Conservation (phyloP, 2,113 vertebrate species). For the Hypocryptadius cinnamomeus region DNA sequence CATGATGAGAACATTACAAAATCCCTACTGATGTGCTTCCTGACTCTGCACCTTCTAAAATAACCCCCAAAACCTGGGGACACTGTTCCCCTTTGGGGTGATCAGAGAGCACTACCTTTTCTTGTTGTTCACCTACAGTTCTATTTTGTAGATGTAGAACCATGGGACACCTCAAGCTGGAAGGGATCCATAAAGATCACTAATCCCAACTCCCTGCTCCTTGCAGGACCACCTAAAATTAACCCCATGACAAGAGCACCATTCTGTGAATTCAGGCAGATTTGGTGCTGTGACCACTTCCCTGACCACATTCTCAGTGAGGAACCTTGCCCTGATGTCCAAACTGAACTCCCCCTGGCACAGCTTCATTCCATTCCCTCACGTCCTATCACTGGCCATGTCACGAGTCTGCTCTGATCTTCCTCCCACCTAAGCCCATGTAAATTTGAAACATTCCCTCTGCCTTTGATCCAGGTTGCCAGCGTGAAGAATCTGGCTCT, state of each 20-base stretch:
- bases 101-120: background rate
- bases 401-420: background rate
- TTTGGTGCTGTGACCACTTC: background rate
- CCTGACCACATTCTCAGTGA: background rate
- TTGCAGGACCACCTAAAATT: background rate
- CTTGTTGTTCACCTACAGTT: background rate
- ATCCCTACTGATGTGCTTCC: background rate
- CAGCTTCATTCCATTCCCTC: background rate
- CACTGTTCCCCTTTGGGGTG: background rate
- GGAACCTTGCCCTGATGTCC: background rate
- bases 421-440: background rate
- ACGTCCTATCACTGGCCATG: background rate
- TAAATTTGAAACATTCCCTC: background rate
- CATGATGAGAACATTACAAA: background rate
- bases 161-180: background rate
- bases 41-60: background rate
- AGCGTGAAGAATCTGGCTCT: background rate
- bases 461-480: background rate
- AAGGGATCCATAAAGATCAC: background rate
- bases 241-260: background rate
- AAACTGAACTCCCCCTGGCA: background rate
- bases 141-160: background rate
- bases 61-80: background rate
- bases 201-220: background rate
- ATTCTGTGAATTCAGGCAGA: background rate